Evolutionary conservation across 2,888 invertebrate genomes (phyloP), one percentile per base, ranked within the genome.

Genomic region (Octonoba sinensis): DNA sequence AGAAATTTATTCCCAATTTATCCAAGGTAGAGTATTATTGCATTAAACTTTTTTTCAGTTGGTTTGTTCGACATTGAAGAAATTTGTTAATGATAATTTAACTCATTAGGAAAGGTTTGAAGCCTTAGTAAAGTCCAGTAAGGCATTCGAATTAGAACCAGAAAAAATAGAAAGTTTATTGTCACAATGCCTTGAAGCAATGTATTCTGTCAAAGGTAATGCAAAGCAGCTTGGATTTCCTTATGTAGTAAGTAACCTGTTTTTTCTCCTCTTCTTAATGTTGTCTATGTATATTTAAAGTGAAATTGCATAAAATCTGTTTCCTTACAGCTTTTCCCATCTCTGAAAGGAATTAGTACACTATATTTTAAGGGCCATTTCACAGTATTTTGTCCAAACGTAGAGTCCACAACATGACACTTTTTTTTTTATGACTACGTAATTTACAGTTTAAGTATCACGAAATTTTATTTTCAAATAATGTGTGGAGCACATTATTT

Each of bases 1-100:
- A 94, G 64, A 98, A 98, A 90, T 94, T 98, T 87, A 92, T 98
- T 86, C 98, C 98, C 11, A 94, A 94, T 87, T 88, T 97, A 36
- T 89, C 93, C 0, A 90, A 91, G 86, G 89, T 89, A 85, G 65
- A 82, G 87, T 44, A 6, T 54, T 49, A 66, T 1, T 64, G 8
- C 18, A 36, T 46, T 24, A 66, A 12, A 20, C 24, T 15, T n/a
- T 18, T 54, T 74, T 12, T 56, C 18, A 22, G 6, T 3, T n/a
- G 8, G 1, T 22, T 22, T 22, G 13, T 22, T 22, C 3, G 1
- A 57, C 3, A 54, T 54, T 65, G 18, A 24, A 67, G 13, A 24
- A 57, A 54, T 1, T 3, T 66, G 16, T 27, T 60, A 54, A 13
- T 64, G n/a, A 59, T 54, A 11, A 36, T 8, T 11, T 36, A 36